A percentile compares a stretch with the other conserved stretches of the same genome.
Conservation (phyloP, 2,113 vertebrate species). For the Lampris incognitus region DNA sequence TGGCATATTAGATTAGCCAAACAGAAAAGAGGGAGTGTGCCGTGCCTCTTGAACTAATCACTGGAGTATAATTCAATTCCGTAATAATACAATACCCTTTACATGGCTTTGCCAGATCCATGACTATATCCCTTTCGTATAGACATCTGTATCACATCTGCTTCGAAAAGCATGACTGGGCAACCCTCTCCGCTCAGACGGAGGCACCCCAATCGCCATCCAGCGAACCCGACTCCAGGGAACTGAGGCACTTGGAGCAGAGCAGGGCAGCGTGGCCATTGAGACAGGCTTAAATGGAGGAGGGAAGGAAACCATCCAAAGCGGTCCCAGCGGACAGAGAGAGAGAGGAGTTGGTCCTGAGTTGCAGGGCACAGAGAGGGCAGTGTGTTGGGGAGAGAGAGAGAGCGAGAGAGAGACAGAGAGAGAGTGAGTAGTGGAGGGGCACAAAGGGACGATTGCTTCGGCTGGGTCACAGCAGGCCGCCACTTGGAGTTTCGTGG, state of each 20-base stretch:
- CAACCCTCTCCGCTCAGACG: neutral
- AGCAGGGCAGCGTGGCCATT: slow-evolving; percentile 6
- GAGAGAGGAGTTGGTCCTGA: slow-evolving; percentile 31
- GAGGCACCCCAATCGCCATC: neutral
- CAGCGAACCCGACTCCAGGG: neutral
- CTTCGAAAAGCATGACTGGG: neutral
- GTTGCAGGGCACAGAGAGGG: slow-evolving; percentile 67
- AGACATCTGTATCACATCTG: slow-evolving; percentile 14
- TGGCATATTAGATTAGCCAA: slow-evolving; percentile 14
- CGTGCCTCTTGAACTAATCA: slow-evolving; percentile 12
- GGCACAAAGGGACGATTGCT: slow-evolving; percentile 73
- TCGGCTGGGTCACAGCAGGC: slow-evolving; percentile 65
- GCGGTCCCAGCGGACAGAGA: slow-evolving; percentile 11
- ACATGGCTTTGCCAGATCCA: neutral
- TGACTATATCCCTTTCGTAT: neutral
- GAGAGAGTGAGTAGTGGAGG: slow-evolving; percentile 51
- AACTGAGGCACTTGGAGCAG: neutral
- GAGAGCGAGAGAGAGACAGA: slow-evolving; percentile 62
- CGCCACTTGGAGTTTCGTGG: slow-evolving; percentile 67
- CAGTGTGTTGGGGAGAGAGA: slow-evolving; percentile 62
- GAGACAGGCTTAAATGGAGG: slow-evolving; percentile 17
- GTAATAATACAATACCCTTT: slow-evolving; percentile 1
- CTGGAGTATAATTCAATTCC: slow-evolving; percentile 9
- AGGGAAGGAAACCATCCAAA: slow-evolving; percentile 5
- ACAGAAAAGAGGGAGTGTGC: neutral